phyloP scores from a whole-genome alignment of 2,888 invertebrate species.

The Brachypalpus laphriformis region DNA sequence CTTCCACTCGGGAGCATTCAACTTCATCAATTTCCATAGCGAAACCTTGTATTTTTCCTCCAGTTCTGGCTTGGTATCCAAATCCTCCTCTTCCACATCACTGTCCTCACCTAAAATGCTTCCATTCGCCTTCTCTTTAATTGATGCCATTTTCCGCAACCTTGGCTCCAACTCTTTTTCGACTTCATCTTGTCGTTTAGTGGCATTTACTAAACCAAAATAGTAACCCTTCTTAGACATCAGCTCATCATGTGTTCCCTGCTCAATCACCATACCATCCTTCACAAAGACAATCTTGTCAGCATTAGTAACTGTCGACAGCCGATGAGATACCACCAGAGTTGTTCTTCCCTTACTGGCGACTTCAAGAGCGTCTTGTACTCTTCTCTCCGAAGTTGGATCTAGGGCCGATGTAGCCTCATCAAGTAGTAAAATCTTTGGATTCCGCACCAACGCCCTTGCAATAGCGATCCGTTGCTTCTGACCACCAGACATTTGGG shows the following conservation, averaged over 20 bases:
- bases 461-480: slow-evolving; percentile 94
- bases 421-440: slow-evolving; percentile 89
- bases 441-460: slow-evolving; percentile 89
- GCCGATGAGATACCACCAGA: slow-evolving; percentile 89
- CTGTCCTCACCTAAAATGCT: slow-evolving; percentile 17
- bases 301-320: slow-evolving; percentile 88
- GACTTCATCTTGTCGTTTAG: slow-evolving; percentile 82
- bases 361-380: slow-evolving; percentile 91
- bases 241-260: slow-evolving; percentile 89
- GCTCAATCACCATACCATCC: slow-evolving; percentile 88
- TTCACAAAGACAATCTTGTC: slow-evolving; percentile 88
- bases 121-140: slow-evolving; percentile 42
- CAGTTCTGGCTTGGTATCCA: slow-evolving; percentile 74
- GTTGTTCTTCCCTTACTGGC: slow-evolving; percentile 90
- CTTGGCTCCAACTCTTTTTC: slow-evolving; percentile 64
- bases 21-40: slow-evolving; percentile 85
- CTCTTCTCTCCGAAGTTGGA: slow-evolving; percentile 90
- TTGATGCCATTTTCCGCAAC: slow-evolving; percentile 33
- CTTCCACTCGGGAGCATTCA: slow-evolving; percentile 89
- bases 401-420: slow-evolving; percentile 94
- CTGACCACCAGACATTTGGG: slow-evolving; percentile 92
- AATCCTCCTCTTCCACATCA: slow-evolving; percentile 70
- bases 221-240: slow-evolving; percentile 86
- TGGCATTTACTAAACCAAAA: slow-evolving; percentile 87
- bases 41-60: slow-evolving; percentile 79